Base-by-base conservation (phyloP, 2,797 vertebrate species). In the Cephalopachus bancanus region DNA sequence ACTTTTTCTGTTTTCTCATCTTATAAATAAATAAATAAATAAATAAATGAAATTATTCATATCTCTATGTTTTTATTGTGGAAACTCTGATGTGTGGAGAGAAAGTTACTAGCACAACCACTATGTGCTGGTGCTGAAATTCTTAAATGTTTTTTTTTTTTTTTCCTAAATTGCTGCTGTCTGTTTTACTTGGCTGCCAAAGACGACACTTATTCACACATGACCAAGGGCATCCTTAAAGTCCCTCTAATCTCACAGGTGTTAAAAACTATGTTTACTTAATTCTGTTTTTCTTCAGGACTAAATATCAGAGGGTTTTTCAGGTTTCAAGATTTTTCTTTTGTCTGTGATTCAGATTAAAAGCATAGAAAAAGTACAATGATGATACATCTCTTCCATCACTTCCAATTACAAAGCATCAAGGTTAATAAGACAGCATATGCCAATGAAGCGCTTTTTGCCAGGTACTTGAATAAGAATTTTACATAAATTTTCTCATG, bases 11-110 rank as follows among this genome's bases (percentile, higher is more conserved):
- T 44, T 44, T 44, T 44, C 44, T 44, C 44, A 44, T 7, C 44
- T 44, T 44, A 44, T 1, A 44, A 44, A 44, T 44, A 44, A 44
- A 44, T 44, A 44, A 44, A 37, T 37, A 37, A 37, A 44, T 44
- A 44, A 44, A 44, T 44, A 44, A 44, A 37, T 37, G 3, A 37
- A 44, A 44, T 49, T 37, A 22, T 0, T 30, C 10, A 7, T 20
- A 12, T 20, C 1, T 4, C 8, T 0, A 0, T 5, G 1, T 19
- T 67, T 1, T 37, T 1, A 0, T 5, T 4, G 26, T 30, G 11
- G 64, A n/a, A 62, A 26, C 44, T 7, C 2, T 0, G 44, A 11
- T 19, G 2, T 0, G 3, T 0, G 11, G 72, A 20, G 11, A 55
- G 19, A 6, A 26, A 5, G 62, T 59, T 7, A 4, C 71, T 0